Conservation (phyloP, 2,888 invertebrate genomes). For the Andrena praecox region DNA sequence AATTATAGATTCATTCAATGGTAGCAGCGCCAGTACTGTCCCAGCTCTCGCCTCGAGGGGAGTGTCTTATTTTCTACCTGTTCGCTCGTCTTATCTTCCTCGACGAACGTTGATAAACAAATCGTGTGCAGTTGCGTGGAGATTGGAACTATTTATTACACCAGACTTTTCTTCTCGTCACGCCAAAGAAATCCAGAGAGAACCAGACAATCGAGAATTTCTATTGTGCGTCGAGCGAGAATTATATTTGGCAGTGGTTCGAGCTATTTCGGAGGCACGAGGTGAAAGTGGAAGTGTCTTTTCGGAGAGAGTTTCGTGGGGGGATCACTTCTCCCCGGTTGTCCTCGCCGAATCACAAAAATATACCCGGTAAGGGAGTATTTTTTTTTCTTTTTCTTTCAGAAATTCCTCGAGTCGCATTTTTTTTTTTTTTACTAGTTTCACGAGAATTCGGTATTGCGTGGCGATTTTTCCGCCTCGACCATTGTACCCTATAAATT, state of each 20-base stretch:
- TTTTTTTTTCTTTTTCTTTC: not conserved
- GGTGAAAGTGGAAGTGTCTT: constrained; percentile 61
- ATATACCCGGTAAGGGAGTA: constrained; percentile 30
- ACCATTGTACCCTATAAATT: constrained; percentile 6
- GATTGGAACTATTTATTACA: not conserved
- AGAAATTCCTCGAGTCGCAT: not conserved
- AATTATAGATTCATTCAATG: constrained; percentile 78
- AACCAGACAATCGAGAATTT: not conserved
- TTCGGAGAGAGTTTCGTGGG: constrained; percentile 49
- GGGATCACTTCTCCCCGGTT: constrained; percentile 34
- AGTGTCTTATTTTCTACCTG: not conserved
- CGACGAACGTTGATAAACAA: not conserved
- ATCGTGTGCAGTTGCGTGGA: not conserved
- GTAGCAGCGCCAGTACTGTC: constrained; percentile 69
- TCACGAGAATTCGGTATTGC: not conserved
- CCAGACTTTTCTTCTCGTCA: not conserved
- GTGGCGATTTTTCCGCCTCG: not conserved
- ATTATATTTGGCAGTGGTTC: constrained; percentile 48
- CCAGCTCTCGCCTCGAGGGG: constrained; percentile 19
- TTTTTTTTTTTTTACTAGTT: constrained; percentile 1
- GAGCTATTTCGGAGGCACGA: constrained; percentile 46
- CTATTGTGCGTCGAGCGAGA: not conserved
- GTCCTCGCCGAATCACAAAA: constrained; percentile 26
- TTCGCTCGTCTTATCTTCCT: not conserved
- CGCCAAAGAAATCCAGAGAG: not conserved